Percentiles rank a stretch among this genome's conserved stretches.
Evolutionary conservation across 2,888 invertebrate species (phyloP).

Genomic region (Nipponacmea schrenckii): DNA sequence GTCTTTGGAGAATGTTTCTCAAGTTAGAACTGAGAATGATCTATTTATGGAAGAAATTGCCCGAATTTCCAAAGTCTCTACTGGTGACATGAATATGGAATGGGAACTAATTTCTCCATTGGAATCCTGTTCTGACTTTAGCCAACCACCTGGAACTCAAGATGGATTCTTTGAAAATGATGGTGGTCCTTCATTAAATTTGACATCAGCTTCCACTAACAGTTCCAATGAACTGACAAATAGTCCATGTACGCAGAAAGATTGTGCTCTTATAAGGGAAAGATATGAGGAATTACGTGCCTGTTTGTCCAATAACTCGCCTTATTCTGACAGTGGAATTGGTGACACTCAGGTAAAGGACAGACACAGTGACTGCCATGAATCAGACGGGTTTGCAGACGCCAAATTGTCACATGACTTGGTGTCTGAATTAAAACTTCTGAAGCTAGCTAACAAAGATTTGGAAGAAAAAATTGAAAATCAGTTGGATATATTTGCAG

Average conservation of each 20-base stretch:
- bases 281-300: not conserved
- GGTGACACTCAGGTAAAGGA: not conserved
- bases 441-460: not conserved
- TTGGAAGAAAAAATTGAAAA: not conserved
- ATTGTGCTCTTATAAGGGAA: not conserved
- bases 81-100: conserved; percentile 35
- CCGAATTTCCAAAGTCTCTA: conserved; percentile 32
- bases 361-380: not conserved
- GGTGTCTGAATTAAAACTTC: not conserved
- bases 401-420: not conserved
- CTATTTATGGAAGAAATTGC: conserved; percentile 36
- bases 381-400: not conserved
- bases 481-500: not conserved
- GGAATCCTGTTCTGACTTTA: not conserved
- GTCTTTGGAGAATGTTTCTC: not conserved
- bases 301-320: not conserved
- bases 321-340: not conserved
- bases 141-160: not conserved
- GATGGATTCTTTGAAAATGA: not conserved
- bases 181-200: not conserved
- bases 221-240: not conserved
- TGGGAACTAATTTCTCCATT: conserved; percentile 34
- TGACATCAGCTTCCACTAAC: not conserved
- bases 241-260: not conserved
- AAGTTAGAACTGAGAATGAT: conserved; percentile 27